These are phyloP conservation scores for Lipotes vexillifer DNA, from an alignment of 2,113 vertebrate genomes.

Conservation along the genomic window DNA sequence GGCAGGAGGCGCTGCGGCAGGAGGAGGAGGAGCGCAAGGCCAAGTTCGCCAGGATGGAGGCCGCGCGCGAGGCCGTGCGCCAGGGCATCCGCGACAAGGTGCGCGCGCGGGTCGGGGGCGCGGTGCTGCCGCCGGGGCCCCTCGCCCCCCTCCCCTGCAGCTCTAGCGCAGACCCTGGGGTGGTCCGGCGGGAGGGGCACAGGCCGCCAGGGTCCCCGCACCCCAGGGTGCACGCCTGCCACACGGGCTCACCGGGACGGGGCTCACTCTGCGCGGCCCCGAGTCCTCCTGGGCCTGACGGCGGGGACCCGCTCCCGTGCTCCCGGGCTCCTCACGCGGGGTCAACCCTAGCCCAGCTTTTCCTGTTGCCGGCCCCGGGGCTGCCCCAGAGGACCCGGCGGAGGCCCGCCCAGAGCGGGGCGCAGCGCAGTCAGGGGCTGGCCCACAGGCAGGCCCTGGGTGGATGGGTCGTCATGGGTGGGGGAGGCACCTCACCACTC, in stretches of 20 bases:
- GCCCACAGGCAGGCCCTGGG: not conserved
- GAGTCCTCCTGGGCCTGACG: not conserved
- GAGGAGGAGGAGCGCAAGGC: slow-evolving; percentile 94
- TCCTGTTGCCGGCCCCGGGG: not conserved
- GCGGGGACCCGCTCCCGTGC: not conserved
- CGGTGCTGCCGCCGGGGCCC: too few species aligned
- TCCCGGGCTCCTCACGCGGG: not conserved
- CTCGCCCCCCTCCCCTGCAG: rapidly evolving
- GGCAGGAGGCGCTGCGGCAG: slow-evolving; percentile 92
- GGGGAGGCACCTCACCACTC: not conserved
- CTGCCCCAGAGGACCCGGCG: not conserved
- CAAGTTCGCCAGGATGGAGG: slow-evolving; percentile 93
- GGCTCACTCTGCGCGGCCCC: not conserved
- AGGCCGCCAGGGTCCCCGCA: rapidly evolving
- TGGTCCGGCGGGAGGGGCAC: rapidly evolving
- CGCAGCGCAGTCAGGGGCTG: not conserved
- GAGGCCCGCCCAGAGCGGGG: rapidly evolving
- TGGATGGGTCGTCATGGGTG: not conserved
- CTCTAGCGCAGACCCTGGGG: not conserved
- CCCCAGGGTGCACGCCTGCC: not conserved
- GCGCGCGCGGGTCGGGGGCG: not conserved
- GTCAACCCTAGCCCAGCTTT: rapidly evolving
- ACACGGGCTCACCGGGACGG: rapidly evolving
- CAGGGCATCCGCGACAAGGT: slow-evolving; percentile 97
- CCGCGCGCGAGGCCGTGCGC: slow-evolving; percentile 91